phyloP scores from a whole-genome alignment of 2,797 vertebrate species.

The Crypturellus tataupa region DNA sequence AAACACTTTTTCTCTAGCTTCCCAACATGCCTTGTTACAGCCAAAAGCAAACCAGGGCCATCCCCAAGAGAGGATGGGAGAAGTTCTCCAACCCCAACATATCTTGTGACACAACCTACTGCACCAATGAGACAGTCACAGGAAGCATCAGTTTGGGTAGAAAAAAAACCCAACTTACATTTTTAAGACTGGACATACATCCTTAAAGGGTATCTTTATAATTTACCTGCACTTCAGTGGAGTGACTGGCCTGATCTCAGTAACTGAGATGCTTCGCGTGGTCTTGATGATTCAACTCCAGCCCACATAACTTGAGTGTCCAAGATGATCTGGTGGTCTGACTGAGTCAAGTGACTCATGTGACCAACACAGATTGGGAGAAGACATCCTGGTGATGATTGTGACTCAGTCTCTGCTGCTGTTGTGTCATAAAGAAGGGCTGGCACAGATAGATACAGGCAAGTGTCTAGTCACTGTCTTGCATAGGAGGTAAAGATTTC shows the following conservation, averaged over 20 bases:
- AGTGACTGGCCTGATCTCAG: not conserved
- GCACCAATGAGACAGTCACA: not conserved
- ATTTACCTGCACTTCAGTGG: not conserved
- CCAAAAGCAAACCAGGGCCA: not conserved
- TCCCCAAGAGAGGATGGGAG: not conserved
- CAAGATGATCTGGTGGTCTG: not conserved
- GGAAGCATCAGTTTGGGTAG: not conserved
- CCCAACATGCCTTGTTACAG: not conserved
- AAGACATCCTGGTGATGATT: not conserved
- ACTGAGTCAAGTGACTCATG: conserved; percentile 15
- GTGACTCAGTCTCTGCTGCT: conserved; percentile 23
- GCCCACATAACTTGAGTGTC: conserved; percentile 1
- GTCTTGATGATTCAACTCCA: conserved; percentile 43
- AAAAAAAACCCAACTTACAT: not conserved
- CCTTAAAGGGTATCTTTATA: not conserved
- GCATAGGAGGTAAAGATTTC: not conserved
- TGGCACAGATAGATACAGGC: not conserved
- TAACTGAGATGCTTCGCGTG: not conserved
- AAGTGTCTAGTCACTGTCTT: not conserved
- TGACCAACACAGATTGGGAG: not conserved
- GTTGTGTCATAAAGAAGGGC: not conserved
- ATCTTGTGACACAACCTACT: not conserved
- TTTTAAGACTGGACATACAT: not conserved
- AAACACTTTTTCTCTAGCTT: not conserved
- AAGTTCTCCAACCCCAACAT: not conserved